Conservation (phyloP, 2,113 vertebrate species). For the Nanorana parkeri region DNA sequence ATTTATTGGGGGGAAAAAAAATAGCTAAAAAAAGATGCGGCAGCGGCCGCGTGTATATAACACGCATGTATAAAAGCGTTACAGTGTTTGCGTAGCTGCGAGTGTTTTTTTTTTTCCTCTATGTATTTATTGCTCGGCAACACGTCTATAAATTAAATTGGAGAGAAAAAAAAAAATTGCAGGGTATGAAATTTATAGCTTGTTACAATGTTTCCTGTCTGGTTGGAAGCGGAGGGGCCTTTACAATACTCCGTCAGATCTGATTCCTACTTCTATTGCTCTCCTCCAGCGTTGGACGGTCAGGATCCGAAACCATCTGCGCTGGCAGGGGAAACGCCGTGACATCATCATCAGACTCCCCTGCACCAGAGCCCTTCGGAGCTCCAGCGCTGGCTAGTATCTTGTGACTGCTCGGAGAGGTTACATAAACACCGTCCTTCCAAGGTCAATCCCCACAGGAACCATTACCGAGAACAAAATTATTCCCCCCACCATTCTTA, state of each 20-base stretch:
- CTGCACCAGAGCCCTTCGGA: slow-evolving; percentile 8
- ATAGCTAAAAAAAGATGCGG: too few species aligned
- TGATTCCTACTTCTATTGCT: slow-evolving; percentile 18
- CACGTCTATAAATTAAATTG: slow-evolving; percentile 35
- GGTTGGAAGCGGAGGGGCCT: slow-evolving; percentile 15
- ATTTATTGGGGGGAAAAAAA: too few species aligned
- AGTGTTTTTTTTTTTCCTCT: background rate
- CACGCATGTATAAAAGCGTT: background rate
- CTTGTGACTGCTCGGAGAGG: slow-evolving; percentile 48
- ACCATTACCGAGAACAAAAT: slow-evolving; percentile 30
- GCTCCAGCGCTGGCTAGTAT: slow-evolving; percentile 5
- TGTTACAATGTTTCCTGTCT: slow-evolving; percentile 34
- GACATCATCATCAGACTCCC: slow-evolving; percentile 53
- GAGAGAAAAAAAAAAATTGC: background rate
- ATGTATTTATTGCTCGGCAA: slow-evolving; percentile 27
- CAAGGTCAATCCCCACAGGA: slow-evolving; percentile 49
- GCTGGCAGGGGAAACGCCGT: slow-evolving; percentile 8
- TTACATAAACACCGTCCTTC: slow-evolving; percentile 49
- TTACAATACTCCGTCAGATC: slow-evolving; percentile 21
- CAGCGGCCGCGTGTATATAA: background rate
- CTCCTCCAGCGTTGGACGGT: background rate
- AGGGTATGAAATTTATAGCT: slow-evolving; percentile 14
- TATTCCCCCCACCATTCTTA: background rate
- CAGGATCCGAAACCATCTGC: slow-evolving; percentile 44
- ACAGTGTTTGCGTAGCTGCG: slow-evolving; percentile 20